These are phyloP conservation scores for Campylomormyrus numenius DNA, from an alignment of 2,113 vertebrate species.

Conservation along the genomic window DNA sequence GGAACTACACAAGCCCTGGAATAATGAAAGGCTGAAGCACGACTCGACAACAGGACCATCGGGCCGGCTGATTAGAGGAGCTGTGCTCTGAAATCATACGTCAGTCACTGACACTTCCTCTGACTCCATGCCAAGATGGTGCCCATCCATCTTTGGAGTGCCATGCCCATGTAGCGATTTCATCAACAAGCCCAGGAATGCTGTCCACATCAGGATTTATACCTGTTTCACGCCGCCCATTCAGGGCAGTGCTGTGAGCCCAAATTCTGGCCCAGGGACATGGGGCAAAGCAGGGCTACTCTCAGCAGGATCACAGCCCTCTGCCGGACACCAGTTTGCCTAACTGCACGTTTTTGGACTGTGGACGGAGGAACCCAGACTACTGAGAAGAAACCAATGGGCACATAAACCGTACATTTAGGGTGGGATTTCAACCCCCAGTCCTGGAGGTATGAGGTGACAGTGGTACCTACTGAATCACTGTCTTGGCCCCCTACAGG, in stretches of 20 bases:
- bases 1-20: neutral
- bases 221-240: neutral
- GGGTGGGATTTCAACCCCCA: neutral
- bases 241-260: neutral
- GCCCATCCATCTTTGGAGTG: neutral
- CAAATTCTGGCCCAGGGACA: neutral
- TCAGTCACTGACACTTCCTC: constrained; percentile 23
- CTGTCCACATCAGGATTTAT: neutral
- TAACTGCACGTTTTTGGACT: neutral
- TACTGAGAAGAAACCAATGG: neutral
- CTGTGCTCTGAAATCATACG: constrained; percentile 17
- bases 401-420: neutral
- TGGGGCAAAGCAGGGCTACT: neutral
- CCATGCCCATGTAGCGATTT: neutral
- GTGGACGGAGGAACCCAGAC: neutral
- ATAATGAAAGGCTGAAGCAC: neutral
- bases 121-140: constrained; percentile 16
- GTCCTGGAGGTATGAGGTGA: neutral
- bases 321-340: neutral
- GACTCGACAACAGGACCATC: neutral
- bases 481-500: neutral
- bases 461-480: neutral
- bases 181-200: neutral
- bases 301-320: neutral
- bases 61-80: neutral